A percentile compares a stretch with the other conserved stretches of the same genome.
Conservation (phyloP, 2,888 invertebrate genomes). For the Mythimna albipuncta region DNA sequence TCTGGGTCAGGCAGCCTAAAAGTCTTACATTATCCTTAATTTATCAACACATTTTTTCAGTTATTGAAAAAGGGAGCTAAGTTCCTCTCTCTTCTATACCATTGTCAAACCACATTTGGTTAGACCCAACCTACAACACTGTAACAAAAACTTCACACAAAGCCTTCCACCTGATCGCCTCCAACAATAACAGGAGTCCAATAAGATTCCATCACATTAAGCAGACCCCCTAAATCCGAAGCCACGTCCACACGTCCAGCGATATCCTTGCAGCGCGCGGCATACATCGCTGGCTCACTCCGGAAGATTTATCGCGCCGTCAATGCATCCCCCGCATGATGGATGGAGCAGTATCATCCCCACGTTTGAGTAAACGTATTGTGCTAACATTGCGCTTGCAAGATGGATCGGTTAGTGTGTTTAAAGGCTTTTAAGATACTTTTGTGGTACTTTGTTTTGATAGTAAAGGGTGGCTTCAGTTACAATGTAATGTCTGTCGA, state of each 20-base stretch:
- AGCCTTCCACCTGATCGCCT: slow-evolving; percentile 40
- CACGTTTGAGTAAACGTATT: slow-evolving; percentile 66
- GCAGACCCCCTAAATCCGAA: slow-evolving; percentile 57
- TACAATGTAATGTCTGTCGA: slow-evolving; percentile 38
- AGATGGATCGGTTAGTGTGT: slow-evolving; percentile 65
- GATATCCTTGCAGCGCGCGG: slow-evolving; percentile 40
- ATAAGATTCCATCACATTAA: slow-evolving; percentile 64
- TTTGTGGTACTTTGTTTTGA: slow-evolving; percentile 60
- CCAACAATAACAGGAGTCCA: slow-evolving; percentile 52
- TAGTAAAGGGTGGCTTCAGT: slow-evolving; percentile 48
- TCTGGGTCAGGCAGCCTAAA: not conserved
- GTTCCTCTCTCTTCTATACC: not conserved
- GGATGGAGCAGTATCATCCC: slow-evolving; percentile 62
- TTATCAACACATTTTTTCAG: not conserved
- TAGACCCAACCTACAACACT: slow-evolving; percentile 4
- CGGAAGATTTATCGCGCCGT: slow-evolving; percentile 67
- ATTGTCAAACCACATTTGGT: not conserved
- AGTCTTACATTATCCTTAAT: not conserved
- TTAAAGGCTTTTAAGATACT: slow-evolving; percentile 64
- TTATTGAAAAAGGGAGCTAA: not conserved
- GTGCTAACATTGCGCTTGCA: slow-evolving; percentile 58
- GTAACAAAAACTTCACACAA: slow-evolving; percentile 32
- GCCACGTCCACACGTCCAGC: slow-evolving; percentile 54
- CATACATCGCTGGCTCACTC: slow-evolving; percentile 62
- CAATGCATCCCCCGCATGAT: slow-evolving; percentile 64